phyloP scores from a whole-genome alignment of 2,113 vertebrate species.

The Aix galericulata region DNA sequence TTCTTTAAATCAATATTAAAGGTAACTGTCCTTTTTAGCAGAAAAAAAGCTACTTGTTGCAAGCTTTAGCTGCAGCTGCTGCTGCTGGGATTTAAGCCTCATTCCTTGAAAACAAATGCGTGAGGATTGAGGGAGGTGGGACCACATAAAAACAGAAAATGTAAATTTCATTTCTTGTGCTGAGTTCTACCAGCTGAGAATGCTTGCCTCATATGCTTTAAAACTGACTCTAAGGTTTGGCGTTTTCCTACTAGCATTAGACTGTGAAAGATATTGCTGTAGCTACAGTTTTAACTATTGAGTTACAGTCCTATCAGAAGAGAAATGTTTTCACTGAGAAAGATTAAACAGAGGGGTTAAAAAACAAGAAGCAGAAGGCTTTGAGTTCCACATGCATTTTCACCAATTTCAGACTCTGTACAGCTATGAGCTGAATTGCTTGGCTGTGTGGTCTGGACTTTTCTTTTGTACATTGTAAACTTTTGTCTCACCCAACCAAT shows the following conservation, averaged over 20 bases:
- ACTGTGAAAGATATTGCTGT: background rate
- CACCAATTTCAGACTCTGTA: background rate
- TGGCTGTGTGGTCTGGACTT: background rate
- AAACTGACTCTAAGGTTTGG: background rate
- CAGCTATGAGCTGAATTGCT: background rate
- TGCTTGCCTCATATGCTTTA: background rate
- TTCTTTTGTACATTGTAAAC: background rate
- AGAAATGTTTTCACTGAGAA: background rate
- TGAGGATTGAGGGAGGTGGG: background rate
- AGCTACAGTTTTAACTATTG: background rate
- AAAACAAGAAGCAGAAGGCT: background rate
- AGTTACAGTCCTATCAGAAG: background rate
- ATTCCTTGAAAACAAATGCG: background rate
- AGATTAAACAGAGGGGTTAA: background rate
- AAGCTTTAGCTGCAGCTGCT: background rate
- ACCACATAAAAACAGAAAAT: background rate
- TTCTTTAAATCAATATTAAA: background rate
- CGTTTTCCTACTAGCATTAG: background rate
- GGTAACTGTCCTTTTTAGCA: background rate
- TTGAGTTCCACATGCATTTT: background rate
- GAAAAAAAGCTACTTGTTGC: background rate
- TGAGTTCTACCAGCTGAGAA: background rate
- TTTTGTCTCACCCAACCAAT: background rate
- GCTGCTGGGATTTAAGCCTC: background rate
- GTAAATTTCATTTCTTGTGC: background rate